Evolutionary conservation across 1,140 invertebrate species (phyloP).

Genomic region (Zaprionus nigranus): DNA sequence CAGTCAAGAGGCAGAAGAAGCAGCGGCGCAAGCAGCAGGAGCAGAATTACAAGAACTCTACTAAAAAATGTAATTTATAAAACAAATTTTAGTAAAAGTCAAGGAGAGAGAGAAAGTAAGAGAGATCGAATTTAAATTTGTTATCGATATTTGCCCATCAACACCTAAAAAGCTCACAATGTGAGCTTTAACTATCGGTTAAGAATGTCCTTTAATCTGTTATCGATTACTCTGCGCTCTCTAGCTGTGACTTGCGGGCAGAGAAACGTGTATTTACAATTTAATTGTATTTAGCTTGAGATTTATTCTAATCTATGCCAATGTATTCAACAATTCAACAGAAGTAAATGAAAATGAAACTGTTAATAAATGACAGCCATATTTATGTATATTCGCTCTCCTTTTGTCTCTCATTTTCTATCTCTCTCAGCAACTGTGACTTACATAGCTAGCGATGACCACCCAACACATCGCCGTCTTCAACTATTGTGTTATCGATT

Average conservation of each 20-base stretch:
- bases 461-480: too few species aligned
- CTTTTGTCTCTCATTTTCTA: too few species aligned
- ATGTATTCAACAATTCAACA: background rate
- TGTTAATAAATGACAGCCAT: background rate
- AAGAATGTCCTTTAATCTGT: background rate
- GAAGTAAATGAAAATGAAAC: background rate
- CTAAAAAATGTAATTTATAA: background rate
- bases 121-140: background rate
- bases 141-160: background rate
- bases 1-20: background rate
- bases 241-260: too few species aligned
- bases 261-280: background rate
- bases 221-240: background rate
- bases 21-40: background rate
- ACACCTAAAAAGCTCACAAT: too few species aligned
- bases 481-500: background rate
- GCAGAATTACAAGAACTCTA: constrained; percentile 7
- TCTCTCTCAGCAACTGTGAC: background rate
- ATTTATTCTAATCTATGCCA: background rate
- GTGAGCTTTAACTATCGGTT: too few species aligned
- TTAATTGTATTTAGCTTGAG: background rate
- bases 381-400: background rate
- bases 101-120: background rate
- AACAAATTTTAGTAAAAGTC: background rate
- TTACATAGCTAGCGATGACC: background rate